These are phyloP conservation scores for Eurystomus gularis DNA, from an alignment of 2,113 vertebrate species.

Conservation along the genomic window DNA sequence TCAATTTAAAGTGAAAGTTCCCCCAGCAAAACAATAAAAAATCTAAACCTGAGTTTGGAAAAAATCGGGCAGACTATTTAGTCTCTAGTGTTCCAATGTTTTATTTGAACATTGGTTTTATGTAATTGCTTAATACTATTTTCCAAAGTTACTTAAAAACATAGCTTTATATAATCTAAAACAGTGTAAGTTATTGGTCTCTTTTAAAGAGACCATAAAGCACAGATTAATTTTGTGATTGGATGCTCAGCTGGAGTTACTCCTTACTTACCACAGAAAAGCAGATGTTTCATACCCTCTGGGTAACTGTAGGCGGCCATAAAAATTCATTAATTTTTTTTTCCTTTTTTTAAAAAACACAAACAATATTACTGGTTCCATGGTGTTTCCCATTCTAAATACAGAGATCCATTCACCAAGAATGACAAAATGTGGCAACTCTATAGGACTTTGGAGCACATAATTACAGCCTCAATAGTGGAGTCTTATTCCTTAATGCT, in stretches of 20 bases:
- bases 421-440: not conserved
- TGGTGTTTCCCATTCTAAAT: not conserved
- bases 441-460: not conserved
- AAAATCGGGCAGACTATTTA: not conserved
- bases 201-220: not conserved
- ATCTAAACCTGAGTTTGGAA: not conserved
- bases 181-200: not conserved
- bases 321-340: not conserved
- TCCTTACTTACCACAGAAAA: constrained; percentile 21
- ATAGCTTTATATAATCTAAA: not conserved
- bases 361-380: not conserved
- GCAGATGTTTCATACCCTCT: constrained; percentile 37
- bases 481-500: not conserved
- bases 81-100: not conserved
- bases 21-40: not conserved
- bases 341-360: not conserved
- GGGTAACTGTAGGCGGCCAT: not conserved
- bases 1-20: not conserved
- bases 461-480: not conserved
- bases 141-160: not conserved
- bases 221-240: constrained; percentile 9
- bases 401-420: not conserved
- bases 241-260: not conserved
- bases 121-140: not conserved
- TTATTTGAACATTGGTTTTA: not conserved